These are phyloP conservation scores for Anthophora plumipes DNA, from an alignment of 2,888 invertebrate species.

Conservation along the genomic window DNA sequence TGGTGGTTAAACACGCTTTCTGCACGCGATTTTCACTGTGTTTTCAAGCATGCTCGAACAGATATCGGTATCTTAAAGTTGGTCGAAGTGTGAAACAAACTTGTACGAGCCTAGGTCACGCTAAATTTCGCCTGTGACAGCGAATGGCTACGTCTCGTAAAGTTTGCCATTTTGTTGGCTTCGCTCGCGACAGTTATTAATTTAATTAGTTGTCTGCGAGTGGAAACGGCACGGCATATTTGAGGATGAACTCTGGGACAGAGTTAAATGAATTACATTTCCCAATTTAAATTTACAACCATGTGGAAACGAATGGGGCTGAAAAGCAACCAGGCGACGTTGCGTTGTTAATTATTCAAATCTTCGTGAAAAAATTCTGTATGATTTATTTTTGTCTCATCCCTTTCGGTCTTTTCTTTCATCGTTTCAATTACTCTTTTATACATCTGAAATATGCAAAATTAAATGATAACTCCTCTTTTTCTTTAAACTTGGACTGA, in stretches of 20 bases:
- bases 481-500: too few species aligned
- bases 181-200: neutral
- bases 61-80: slow-evolving; percentile 10
- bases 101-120: neutral
- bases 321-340: neutral
- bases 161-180: slow-evolving; percentile 10
- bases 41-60: neutral
- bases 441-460: too few species aligned
- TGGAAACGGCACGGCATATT: neutral
- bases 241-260: neutral
- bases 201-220: neutral
- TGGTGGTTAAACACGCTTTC: neutral
- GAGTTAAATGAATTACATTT: neutral
- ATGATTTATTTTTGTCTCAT: too few species aligned
- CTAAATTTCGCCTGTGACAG: slow-evolving; percentile 2
- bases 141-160: neutral
- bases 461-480: too few species aligned
- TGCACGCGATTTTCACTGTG: neutral
- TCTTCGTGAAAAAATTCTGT: too few species aligned
- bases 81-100: slow-evolving; percentile 1
- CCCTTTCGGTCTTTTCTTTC: too few species aligned
- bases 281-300: neutral
- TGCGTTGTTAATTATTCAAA: neutral
- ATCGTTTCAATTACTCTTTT: too few species aligned
- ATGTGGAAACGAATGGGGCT: neutral